Evolutionary conservation across 2,888 invertebrate species (phyloP).

Genomic region (Acleris literana): DNA sequence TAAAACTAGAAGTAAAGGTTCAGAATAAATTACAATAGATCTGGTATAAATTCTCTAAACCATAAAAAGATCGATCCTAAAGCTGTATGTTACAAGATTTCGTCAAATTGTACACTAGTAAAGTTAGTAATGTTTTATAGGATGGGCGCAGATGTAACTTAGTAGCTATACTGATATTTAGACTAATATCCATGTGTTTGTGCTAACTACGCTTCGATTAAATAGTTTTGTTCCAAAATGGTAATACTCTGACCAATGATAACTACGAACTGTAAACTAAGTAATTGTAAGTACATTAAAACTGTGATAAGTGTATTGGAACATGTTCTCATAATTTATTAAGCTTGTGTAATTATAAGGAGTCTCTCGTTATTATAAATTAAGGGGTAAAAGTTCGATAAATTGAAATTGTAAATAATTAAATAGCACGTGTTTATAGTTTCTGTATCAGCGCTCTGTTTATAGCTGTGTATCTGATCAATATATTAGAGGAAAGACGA

Average conservation of each 20-base stretch:
- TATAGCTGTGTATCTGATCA: constrained; percentile 56
- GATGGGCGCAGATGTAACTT: no score
- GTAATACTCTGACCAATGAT: constrained; percentile 64
- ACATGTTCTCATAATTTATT: constrained; percentile 46
- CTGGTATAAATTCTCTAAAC: no score
- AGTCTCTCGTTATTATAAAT: constrained; percentile 26
- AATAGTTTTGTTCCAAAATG: constrained; percentile 29
- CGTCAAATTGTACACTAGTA: no score
- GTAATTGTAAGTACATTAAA: constrained; percentile 69
- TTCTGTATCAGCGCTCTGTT: constrained; percentile 51
- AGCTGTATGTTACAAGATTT: no score
- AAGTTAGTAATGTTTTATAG: no score
- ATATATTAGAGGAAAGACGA: constrained; percentile 38
- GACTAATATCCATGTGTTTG: constrained; percentile 33
- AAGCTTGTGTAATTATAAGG: constrained; percentile 38
- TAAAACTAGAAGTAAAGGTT: no score
- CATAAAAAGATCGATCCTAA: no score
- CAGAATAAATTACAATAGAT: no score
- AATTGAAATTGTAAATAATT: constrained; percentile 38
- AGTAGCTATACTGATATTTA: constrained; percentile 22
- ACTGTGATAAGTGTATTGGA: constrained; percentile 74
- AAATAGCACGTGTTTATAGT: constrained; percentile 37
- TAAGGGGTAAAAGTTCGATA: constrained; percentile 22
- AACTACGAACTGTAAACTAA: constrained; percentile 57
- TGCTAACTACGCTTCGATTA: constrained; percentile 27